Evolutionary conservation across 1,140 invertebrate genomes (phyloP).

Genomic region (Atopsyche davidsoni): DNA sequence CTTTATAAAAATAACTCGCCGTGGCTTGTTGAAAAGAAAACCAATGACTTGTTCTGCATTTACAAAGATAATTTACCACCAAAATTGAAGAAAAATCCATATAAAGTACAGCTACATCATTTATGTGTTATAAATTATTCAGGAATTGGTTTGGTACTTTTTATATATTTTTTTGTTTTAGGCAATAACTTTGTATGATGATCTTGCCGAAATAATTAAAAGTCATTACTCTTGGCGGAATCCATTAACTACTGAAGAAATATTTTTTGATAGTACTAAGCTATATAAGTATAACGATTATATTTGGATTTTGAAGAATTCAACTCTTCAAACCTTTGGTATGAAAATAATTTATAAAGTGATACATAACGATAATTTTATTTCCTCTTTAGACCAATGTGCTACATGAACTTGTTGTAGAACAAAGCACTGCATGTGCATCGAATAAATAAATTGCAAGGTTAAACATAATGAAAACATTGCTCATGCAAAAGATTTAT

Average conservation of each 20-base stretch:
- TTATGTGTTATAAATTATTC: constrained; percentile 11
- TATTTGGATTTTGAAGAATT: constrained; percentile 25
- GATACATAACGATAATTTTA: not conserved
- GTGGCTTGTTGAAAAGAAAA: constrained; percentile 34
- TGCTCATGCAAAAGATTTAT: too few relatives aligned
- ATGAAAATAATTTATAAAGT: constrained; percentile 1
- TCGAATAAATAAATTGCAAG: too few relatives aligned
- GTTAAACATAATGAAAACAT: too few relatives aligned
- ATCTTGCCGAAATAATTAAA: constrained; percentile 17
- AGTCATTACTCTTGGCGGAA: constrained; percentile 15
- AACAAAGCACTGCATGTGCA: too few relatives aligned
- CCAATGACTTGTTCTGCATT: constrained; percentile 54
- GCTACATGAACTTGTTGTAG: too few relatives aligned
- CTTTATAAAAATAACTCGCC: constrained; percentile 46
- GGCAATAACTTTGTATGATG: constrained; percentile 18
- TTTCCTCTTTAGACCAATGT: too few relatives aligned
- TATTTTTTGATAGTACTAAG: constrained; percentile 21
- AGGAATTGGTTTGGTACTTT: constrained; percentile 1
- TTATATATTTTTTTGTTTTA: constrained; percentile 5
- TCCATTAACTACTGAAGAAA: not conserved
- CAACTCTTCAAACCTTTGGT: constrained; percentile 20
- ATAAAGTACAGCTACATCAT: constrained; percentile 24
- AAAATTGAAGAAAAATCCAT: constrained; percentile 29
- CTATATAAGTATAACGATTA: constrained; percentile 21
- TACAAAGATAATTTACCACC: constrained; percentile 51